These are phyloP conservation scores for Leptinotarsa peninsularis DNA, from an alignment of 2,888 invertebrate genomes.

Conservation along the genomic window DNA sequence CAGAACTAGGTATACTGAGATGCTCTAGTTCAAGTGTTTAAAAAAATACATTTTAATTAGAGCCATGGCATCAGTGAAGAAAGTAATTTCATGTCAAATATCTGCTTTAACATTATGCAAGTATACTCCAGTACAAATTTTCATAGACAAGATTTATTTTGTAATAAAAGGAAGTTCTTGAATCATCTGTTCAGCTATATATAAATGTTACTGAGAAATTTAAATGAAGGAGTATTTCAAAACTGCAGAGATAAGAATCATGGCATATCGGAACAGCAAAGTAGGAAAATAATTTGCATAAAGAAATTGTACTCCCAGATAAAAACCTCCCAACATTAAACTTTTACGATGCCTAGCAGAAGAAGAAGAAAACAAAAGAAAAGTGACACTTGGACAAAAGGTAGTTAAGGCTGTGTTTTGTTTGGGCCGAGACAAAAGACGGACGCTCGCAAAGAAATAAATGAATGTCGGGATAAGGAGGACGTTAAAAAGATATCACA, in stretches of 20 bases:
- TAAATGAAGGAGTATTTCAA: conserved; percentile 1
- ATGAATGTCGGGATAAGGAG: conserved; percentile 65
- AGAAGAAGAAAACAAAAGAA: conserved; percentile 64
- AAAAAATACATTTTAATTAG: no score
- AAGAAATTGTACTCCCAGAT: conserved; percentile 53
- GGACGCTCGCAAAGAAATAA: conserved; percentile 66
- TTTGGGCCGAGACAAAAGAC: conserved; percentile 64
- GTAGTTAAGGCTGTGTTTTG: conserved; percentile 67
- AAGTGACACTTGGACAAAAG: conserved; percentile 68
- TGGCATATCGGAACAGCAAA: conserved; percentile 34
- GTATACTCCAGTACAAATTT: no score
- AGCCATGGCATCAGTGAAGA: no score
- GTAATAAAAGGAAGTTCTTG: neutral
- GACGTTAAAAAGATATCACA: conserved; percentile 67
- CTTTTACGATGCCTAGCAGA: conserved; percentile 59
- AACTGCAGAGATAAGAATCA: conserved; percentile 26
- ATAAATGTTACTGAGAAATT: neutral
- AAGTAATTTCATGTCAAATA: no score
- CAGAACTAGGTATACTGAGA: no score
- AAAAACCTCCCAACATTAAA: conserved; percentile 61
- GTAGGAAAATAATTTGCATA: conserved; percentile 46
- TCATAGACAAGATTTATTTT: neutral
- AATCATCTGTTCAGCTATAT: neutral
- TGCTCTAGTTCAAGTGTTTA: no score
- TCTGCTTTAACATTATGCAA: no score